These are phyloP conservation scores for Poecilia wingei DNA, from an alignment of 2,797 vertebrate species.

Conservation along the genomic window DNA sequence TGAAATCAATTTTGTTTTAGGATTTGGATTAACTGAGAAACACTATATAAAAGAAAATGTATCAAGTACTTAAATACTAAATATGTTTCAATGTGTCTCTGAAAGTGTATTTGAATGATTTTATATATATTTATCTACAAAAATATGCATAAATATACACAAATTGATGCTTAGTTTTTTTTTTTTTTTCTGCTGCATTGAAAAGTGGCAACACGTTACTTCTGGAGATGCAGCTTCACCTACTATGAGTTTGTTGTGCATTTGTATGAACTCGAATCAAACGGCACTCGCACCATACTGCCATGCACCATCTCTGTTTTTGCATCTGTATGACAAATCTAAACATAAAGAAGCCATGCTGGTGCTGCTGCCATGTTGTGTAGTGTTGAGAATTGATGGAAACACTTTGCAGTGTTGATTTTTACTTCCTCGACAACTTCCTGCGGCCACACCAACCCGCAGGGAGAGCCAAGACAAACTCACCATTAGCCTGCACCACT, in stretches of 20 bases:
- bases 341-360: neutral
- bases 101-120: neutral
- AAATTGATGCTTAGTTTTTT: neutral
- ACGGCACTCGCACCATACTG: constrained; percentile 8
- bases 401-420: constrained; percentile 35
- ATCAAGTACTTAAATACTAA: neutral
- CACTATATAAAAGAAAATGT: neutral
- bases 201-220: neutral
- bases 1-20: neutral
- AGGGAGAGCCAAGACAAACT: constrained; percentile 52
- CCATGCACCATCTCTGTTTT: constrained; percentile 5
- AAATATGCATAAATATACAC: too few species aligned
- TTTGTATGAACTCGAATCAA: constrained; percentile 26
- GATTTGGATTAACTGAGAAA: neutral
- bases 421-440: constrained; percentile 34
- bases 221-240: neutral
- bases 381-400: constrained; percentile 15
- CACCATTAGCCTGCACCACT: constrained; percentile 55
- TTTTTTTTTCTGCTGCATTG: neutral
- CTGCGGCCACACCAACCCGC: constrained; percentile 21
- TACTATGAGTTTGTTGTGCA: constrained; percentile 1
- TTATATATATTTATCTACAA: neutral
- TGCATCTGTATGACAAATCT: neutral
- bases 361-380: constrained; percentile 1
- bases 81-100: neutral